Percentiles rank a stretch among this genome's conserved stretches.
Conservation (phyloP, 2,113 vertebrate species). For the Himantopus leucocephalus region DNA sequence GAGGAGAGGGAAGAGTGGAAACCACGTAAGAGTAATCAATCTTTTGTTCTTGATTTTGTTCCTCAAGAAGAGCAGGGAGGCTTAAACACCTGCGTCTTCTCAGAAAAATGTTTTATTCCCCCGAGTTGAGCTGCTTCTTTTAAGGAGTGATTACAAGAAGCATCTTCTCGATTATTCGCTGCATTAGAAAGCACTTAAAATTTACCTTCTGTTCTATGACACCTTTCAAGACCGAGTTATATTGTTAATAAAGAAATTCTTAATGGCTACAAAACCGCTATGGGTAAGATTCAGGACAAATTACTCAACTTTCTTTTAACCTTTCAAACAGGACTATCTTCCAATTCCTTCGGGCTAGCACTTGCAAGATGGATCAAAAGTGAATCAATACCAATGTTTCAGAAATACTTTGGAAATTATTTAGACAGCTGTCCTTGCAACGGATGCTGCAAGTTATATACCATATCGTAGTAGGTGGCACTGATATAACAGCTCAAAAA, state of each 20-base stretch:
- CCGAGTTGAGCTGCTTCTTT: not conserved
- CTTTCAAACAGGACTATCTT: not conserved
- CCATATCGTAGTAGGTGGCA: fast-evolving
- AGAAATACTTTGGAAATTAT: not conserved
- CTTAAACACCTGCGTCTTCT: not conserved
- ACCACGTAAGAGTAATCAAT: not conserved
- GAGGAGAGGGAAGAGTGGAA: not conserved
- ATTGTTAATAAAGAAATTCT: not conserved
- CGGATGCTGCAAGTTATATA: not conserved
- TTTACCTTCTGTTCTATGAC: not conserved
- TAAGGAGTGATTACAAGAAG: not conserved
- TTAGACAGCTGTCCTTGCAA: not conserved
- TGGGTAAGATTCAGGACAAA: not conserved
- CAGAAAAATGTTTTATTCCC: not conserved
- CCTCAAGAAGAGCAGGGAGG: not conserved
- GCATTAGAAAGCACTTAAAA: not conserved
- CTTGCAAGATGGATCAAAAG: not conserved
- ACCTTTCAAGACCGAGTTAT: not conserved
- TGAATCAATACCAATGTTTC: not conserved
- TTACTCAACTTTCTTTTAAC: not conserved
- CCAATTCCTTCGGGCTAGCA: not conserved
- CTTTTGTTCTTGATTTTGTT: not conserved
- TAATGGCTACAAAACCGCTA: not conserved
- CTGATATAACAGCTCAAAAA: not conserved
- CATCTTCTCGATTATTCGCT: not conserved